A percentile compares a stretch with the other conserved stretches of the same genome.
Conservation (phyloP, 2,888 invertebrate species). For the Napeogenes sylphis region DNA sequence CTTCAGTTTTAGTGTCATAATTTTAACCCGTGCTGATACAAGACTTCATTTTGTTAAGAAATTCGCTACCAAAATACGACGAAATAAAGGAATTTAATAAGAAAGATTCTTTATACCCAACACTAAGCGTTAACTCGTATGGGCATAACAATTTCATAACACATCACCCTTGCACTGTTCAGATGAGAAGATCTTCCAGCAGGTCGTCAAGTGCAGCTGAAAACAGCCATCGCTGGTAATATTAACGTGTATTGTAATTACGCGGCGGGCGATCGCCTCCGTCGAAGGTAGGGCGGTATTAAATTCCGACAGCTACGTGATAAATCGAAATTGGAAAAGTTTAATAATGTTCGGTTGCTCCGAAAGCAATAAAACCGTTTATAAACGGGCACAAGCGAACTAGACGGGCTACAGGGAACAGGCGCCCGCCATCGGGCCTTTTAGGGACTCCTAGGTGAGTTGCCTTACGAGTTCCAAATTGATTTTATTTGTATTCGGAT, state of each 20-base stretch:
- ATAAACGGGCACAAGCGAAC: slow-evolving; percentile 77
- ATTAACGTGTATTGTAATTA: slow-evolving; percentile 78
- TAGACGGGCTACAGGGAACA: slow-evolving; percentile 69
- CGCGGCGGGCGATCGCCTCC: slow-evolving; percentile 77
- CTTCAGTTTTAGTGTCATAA: slow-evolving; percentile 77
- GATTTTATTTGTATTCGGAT: slow-evolving; percentile 70
- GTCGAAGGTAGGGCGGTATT: slow-evolving; percentile 78
- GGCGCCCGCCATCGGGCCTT: slow-evolving; percentile 71
- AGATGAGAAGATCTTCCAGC: slow-evolving; percentile 13
- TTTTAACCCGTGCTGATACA: slow-evolving; percentile 73
- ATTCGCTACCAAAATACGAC: slow-evolving; percentile 53
- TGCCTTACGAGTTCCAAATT: slow-evolving; percentile 67
- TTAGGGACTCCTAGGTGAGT: slow-evolving; percentile 74
- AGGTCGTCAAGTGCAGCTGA: slow-evolving; percentile 46
- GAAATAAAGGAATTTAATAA: slow-evolving; percentile 30
- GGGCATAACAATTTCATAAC: slow-evolving; percentile 10
- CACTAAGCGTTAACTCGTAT: slow-evolving; percentile 16
- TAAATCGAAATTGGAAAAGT: slow-evolving; percentile 79
- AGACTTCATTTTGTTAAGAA: slow-evolving; percentile 73
- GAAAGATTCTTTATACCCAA: slow-evolving; percentile 23
- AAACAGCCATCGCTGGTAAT: slow-evolving; percentile 56
- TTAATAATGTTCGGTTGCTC: slow-evolving; percentile 79
- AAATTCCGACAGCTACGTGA: slow-evolving; percentile 79
- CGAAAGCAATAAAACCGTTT: slow-evolving; percentile 79
- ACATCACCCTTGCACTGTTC: too few species aligned